These are phyloP conservation scores for Tragulus kanchil DNA, from an alignment of 2,113 vertebrate genomes.

Conservation along the genomic window DNA sequence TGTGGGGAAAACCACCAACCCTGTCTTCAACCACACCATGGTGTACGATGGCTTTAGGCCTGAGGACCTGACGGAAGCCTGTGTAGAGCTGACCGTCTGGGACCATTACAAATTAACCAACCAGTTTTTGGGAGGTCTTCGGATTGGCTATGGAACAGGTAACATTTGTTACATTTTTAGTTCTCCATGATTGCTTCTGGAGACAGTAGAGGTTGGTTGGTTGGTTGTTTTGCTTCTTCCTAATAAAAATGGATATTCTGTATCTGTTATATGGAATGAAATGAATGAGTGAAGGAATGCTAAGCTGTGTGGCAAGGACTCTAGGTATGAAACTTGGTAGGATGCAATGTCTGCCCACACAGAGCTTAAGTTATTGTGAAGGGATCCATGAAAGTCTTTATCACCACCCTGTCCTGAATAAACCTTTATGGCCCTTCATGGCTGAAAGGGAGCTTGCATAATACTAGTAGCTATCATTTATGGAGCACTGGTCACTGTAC, in stretches of 20 bases:
- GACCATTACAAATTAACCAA: slow-evolving; percentile 93
- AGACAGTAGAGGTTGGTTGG: neutral
- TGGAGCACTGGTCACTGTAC: neutral
- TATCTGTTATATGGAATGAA: neutral
- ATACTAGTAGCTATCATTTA: slow-evolving; percentile 5
- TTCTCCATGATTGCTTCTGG: slow-evolving; percentile 14
- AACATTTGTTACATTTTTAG: slow-evolving; percentile 56
- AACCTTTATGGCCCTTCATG: neutral
- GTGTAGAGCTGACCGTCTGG: slow-evolving; percentile 96
- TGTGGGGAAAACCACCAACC: slow-evolving; percentile 92
- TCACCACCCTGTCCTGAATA: neutral
- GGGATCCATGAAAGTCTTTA: neutral
- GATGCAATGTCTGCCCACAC: neutral
- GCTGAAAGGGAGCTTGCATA: slow-evolving; percentile 14
- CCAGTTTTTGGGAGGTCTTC: slow-evolving; percentile 94
- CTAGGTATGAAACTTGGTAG: neutral
- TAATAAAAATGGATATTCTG: neutral
- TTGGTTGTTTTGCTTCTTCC: slow-evolving; percentile 22
- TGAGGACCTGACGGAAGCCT: slow-evolving; percentile 94
- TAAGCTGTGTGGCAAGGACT: neutral
- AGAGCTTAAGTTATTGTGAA: neutral
- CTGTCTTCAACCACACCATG: slow-evolving; percentile 97
- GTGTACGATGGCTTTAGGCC: slow-evolving; percentile 94
- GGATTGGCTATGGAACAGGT: slow-evolving; percentile 96
- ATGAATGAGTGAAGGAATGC: neutral